Evolutionary conservation across 2,113 vertebrate genomes (phyloP).

Genomic region (Cygnus buccinator): DNA sequence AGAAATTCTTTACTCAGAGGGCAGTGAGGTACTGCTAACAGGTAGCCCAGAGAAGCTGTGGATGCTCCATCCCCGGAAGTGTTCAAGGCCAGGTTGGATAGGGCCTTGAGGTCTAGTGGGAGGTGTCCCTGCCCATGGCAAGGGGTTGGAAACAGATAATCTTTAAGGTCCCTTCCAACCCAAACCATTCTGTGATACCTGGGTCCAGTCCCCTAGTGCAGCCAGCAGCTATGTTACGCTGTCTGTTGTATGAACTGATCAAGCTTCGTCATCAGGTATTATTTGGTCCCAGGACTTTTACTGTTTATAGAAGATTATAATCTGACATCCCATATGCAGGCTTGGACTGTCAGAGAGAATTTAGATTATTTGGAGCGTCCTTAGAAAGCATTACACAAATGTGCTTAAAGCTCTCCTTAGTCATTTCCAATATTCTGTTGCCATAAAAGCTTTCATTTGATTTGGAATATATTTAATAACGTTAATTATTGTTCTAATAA

Average conservation of each 20-base stretch:
- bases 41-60: too few relatives aligned
- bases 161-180: too few relatives aligned
- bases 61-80: too few relatives aligned
- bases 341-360: neutral
- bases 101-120: too few relatives aligned
- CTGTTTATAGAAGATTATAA: neutral
- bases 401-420: neutral
- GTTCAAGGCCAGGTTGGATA: too few relatives aligned
- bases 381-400: neutral
- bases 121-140: too few relatives aligned
- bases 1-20: too few relatives aligned
- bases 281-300: neutral
- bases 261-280: neutral
- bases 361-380: neutral
- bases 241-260: neutral
- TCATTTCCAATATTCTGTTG: neutral
- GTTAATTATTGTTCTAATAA: neutral
- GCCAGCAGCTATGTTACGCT: neutral
- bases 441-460: neutral
- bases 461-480: neutral
- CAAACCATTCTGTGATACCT: neutral
- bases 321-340: neutral
- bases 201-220: neutral
- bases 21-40: too few relatives aligned
- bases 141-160: too few relatives aligned